These are phyloP conservation scores for Atlantisia rogersi DNA, from an alignment of 2,113 vertebrate genomes.

Conservation along the genomic window DNA sequence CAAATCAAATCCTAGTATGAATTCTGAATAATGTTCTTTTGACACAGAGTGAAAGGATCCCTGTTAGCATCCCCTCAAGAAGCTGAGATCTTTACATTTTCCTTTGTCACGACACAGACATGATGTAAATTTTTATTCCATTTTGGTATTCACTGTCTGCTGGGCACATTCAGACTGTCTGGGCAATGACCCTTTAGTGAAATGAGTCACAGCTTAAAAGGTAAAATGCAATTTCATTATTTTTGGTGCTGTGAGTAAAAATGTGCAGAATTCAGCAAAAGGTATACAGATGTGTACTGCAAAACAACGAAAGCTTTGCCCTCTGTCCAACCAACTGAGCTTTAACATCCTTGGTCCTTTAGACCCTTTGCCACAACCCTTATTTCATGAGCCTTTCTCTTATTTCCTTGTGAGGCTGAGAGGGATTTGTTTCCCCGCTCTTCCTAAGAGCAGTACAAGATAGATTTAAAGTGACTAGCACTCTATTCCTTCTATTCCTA, in stretches of 20 bases:
- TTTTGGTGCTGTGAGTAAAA: conserved; percentile 32
- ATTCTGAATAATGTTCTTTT: not conserved
- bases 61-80: not conserved
- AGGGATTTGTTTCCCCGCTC: not conserved
- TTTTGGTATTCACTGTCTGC: conserved; percentile 31
- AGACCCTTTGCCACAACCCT: not conserved
- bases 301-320: not conserved
- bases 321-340: not conserved
- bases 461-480: not conserved
- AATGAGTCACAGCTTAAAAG: conserved; percentile 52
- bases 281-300: not conserved
- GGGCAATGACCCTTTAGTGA: conserved; percentile 29
- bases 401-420: not conserved
- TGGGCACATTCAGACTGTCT: conserved; percentile 40
- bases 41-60: not conserved
- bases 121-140: not conserved
- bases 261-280: not conserved
- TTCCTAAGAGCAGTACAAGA: not conserved
- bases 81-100: not conserved
- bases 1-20: not conserved
- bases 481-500: not conserved
- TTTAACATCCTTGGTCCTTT: not conserved
- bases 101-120: conserved; percentile 16
- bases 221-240: conserved; percentile 34
- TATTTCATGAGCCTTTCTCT: not conserved